phyloP scores from a whole-genome alignment of 2,888 invertebrate genomes.

The Itoplectis maculator region DNA sequence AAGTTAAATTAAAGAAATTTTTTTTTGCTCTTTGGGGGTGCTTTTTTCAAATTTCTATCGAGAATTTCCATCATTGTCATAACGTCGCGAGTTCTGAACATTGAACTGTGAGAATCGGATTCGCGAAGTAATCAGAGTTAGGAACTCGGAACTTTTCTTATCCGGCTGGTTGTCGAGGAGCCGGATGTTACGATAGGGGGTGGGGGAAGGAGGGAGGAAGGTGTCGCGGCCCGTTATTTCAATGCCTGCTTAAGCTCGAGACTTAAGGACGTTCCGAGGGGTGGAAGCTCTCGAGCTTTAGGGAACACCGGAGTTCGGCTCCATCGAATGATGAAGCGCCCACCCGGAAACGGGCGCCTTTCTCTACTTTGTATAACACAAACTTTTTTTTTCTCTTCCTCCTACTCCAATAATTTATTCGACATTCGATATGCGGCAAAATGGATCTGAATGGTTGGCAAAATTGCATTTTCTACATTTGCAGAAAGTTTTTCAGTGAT shows the following conservation, averaged over 20 bases:
- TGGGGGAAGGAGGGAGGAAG: no score
- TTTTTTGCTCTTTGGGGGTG: no score
- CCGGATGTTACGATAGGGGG: constrained; percentile 10
- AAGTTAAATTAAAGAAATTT: no score
- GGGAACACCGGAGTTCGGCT: neutral
- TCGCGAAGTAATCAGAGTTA: neutral
- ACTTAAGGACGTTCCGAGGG: constrained; percentile 32
- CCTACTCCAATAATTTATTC: neutral
- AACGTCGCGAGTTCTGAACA: neutral
- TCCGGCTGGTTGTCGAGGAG: neutral
- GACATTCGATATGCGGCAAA: neutral
- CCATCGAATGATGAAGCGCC: no score
- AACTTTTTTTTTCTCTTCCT: neutral
- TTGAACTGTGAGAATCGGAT: neutral
- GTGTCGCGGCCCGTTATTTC: constrained; percentile 30
- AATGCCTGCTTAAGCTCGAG: constrained; percentile 26
- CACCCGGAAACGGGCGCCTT: no score
- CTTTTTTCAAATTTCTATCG: no score
- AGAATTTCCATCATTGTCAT: neutral
- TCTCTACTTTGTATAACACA: no score
- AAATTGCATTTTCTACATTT: no score
- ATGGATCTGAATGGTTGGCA: no score
- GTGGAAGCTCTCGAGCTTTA: constrained; percentile 28
- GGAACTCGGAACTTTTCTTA: neutral
- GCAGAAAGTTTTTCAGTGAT: no score